phyloP scores from a whole-genome alignment of 53 echinoderm and acorn worm genomes.

The Patiria pectinifera region DNA sequence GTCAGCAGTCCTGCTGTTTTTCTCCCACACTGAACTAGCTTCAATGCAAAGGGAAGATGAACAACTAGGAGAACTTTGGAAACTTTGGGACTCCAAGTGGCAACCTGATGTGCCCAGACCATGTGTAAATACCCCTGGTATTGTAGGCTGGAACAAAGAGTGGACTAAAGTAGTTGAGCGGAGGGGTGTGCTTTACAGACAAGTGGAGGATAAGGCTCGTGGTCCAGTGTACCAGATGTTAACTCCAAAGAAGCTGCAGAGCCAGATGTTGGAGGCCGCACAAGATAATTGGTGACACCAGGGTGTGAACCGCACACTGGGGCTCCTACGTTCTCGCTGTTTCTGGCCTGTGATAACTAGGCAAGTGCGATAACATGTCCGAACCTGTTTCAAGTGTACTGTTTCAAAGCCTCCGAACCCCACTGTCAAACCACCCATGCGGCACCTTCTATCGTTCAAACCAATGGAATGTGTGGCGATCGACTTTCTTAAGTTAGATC shows the following conservation, averaged over 20 bases:
- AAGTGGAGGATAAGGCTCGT: neutral
- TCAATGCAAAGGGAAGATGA: neutral
- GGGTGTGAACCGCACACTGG: slow-evolving; percentile 52
- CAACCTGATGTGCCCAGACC: too few relatives aligned
- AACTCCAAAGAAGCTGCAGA: slow-evolving; percentile 9
- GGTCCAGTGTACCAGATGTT: slow-evolving; percentile 32
- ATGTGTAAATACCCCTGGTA: too few relatives aligned
- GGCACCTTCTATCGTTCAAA: too few relatives aligned
- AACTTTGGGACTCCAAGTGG: neutral
- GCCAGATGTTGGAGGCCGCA: slow-evolving; percentile 4
- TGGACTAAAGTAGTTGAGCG: slow-evolving; percentile 7
- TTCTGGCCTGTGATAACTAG: slow-evolving; percentile 67
- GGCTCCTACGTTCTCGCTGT: slow-evolving; percentile 45
- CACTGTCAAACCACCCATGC: too few relatives aligned
- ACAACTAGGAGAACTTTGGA: neutral
- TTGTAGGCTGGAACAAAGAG: slow-evolving; percentile 39
- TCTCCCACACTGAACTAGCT: too few relatives aligned
- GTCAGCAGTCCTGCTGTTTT: too few relatives aligned
- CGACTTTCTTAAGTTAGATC: too few relatives aligned
- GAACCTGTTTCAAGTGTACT: too few relatives aligned
- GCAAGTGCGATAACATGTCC: neutral
- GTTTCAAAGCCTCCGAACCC: too few relatives aligned
- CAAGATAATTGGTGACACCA: slow-evolving; percentile 57
- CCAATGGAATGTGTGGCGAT: too few relatives aligned
- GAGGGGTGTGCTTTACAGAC: slow-evolving; percentile 51